These are phyloP conservation scores for Macaria notata DNA, from an alignment of 2,888 invertebrate genomes.

Conservation along the genomic window DNA sequence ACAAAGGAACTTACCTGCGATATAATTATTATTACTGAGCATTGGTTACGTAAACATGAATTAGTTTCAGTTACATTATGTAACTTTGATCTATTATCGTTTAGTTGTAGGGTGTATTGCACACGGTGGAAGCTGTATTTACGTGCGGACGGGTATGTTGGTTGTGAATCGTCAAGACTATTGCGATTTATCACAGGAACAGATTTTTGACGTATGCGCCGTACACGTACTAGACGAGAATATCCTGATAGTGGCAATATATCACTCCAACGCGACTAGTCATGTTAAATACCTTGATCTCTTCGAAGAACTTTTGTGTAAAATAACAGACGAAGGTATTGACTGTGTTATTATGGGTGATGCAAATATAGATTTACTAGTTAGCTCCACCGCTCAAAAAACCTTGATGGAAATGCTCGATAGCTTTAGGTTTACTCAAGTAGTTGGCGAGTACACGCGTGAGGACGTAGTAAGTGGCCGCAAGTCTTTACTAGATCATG, in stretches of 20 bases:
- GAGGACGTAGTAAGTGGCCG: constrained; percentile 1
- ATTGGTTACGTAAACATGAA: not conserved
- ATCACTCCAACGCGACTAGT: not conserved
- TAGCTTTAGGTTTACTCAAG: not conserved
- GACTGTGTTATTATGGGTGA: not conserved
- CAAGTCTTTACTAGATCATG: constrained; percentile 10
- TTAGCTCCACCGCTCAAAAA: not conserved
- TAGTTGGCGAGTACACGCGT: not conserved
- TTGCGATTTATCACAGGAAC: not conserved
- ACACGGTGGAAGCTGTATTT: constrained; percentile 1
- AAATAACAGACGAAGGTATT: not conserved
- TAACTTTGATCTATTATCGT: not conserved
- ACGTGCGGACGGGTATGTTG: not conserved
- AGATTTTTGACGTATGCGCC: not conserved
- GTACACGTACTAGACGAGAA: not conserved
- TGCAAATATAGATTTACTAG: not conserved
- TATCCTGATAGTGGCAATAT: not conserved
- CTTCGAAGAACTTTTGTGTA: not conserved
- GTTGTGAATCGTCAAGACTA: not conserved
- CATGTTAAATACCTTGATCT: not conserved
- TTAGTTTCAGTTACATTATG: not conserved
- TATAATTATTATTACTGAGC: not conserved
- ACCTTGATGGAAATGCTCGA: not conserved
- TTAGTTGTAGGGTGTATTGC: not conserved
- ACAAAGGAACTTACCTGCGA: not conserved